Conservation (phyloP, 2,888 invertebrate genomes). For the Euclidia mi region DNA sequence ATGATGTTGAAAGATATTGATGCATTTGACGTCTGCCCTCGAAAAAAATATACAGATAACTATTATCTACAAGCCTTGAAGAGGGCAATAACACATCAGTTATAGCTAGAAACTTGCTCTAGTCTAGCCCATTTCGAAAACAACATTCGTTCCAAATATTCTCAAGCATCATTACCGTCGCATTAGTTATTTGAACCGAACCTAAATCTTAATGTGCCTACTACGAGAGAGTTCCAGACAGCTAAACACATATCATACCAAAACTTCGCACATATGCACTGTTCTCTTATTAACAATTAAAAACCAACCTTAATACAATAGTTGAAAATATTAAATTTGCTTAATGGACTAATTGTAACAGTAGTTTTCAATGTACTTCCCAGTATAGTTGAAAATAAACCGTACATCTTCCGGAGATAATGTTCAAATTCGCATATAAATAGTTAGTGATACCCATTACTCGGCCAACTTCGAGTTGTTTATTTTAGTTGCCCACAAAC, state of each 20-base stretch:
- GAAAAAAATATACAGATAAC: too few species aligned
- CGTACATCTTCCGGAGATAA: not conserved
- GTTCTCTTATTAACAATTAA: conserved; percentile 8
- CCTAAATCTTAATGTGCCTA: conserved; percentile 15
- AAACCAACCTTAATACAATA: conserved; percentile 8
- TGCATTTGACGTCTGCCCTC: too few species aligned
- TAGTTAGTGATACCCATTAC: conserved; percentile 18
- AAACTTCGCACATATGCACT: conserved; percentile 21
- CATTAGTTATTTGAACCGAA: conserved; percentile 2
- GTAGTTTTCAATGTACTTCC: too few species aligned
- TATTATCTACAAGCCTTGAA: too few species aligned
- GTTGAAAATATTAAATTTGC: conserved; percentile 6
- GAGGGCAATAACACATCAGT: too few species aligned
- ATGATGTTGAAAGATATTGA: too few species aligned
- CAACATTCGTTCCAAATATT: too few species aligned
- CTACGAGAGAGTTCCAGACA: conserved; percentile 10
- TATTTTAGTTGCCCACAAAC: conserved; percentile 21
- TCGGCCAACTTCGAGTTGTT: conserved; percentile 25
- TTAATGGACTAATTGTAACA: not conserved
- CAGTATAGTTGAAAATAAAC: conserved; percentile 13
- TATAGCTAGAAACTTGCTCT: too few species aligned
- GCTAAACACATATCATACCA: conserved; percentile 8
- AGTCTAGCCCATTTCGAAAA: too few species aligned
- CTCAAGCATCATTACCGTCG: too few species aligned
- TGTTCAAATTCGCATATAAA: conserved; percentile 7